Evolutionary conservation across 2,888 invertebrate genomes (phyloP), one percentile per base, ranked within the genome.

Genomic region (Steinernema carpocapsae): DNA sequence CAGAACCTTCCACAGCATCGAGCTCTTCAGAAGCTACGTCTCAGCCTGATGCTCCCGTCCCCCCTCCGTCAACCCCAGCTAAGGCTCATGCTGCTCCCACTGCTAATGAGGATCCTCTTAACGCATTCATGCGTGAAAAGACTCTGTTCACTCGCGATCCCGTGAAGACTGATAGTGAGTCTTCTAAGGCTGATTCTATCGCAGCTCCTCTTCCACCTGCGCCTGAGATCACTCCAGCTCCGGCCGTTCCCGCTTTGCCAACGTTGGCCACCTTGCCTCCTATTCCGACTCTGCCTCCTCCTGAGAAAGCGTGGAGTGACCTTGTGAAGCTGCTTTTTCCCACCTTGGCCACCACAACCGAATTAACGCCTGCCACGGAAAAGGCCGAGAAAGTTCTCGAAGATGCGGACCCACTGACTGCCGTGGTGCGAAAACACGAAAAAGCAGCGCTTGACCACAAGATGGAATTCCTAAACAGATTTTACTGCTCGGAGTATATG

Each of bases 261-360:
- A 64, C 64, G 12, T 12, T 64, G 22, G 32, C 32, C 1, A 22
- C 64, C 4, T 3, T 64, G 6, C 64, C 64, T 1, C 26, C 32
- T 22, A 42, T 71, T 12, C 51, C 74, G 14, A 74, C 74, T 0
- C 19, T 74, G 12, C 71, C 74, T 24, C 74, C 74, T 1, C 71
- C 74, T 4, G 74, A 74, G 43, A 74, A 74, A 51, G 74, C 71
- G 0, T 74, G 70, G 56, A 74, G 51, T 43, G 70, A 74, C 45
- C 59, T 74, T 17, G 71, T 74, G 2, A 19, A 46, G 12, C 37
- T 72, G 17, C 52, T 74, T 6, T 74, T 74, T 51, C 74, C 74
- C 7, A 71, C 71, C 0, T 19, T 26, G 6, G 42, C 71, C n/a
- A 64, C 64, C 7, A 64, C 32, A 12, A 26, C 64, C 1, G 1